Conservation (phyloP, 2,888 invertebrate genomes). For the Saturnia pavonia region DNA sequence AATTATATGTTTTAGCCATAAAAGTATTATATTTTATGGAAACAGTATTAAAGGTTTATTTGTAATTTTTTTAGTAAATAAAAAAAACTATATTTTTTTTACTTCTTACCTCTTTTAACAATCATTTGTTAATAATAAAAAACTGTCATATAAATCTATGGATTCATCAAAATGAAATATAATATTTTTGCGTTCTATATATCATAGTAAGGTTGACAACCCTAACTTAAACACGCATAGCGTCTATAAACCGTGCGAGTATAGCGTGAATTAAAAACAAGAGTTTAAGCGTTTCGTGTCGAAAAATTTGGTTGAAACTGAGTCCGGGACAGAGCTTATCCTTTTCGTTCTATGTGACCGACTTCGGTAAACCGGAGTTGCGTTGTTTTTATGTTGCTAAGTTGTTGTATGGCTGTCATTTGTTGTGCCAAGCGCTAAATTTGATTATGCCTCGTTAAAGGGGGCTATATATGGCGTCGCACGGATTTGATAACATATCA, state of each 20-base stretch:
- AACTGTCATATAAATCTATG: no score
- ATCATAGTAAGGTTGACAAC: neutral
- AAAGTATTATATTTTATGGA: no score
- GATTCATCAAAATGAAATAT: no score
- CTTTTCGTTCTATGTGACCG: neutral
- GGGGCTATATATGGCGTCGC: slow-evolving; percentile 5
- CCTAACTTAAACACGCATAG: neutral
- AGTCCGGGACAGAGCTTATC: neutral
- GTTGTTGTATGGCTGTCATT: slow-evolving; percentile 1
- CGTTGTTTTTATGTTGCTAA: slow-evolving; percentile 9
- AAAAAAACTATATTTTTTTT: no score
- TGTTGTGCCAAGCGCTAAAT: slow-evolving; percentile 13
- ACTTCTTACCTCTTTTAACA: neutral
- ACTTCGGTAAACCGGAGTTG: slow-evolving; percentile 1
- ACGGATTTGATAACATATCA: neutral
- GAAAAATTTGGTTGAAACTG: neutral
- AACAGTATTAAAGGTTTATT: no score
- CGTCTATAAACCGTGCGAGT: neutral
- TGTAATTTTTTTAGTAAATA: no score
- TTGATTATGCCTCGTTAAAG: neutral
- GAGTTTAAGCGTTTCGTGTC: no score
- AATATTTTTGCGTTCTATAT: neutral
- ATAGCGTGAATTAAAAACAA: neutral
- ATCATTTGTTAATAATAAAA: no score
- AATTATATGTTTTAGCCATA: no score